Conservation (phyloP, 2,113 vertebrate species). For the Gracilinanus agilis region DNA sequence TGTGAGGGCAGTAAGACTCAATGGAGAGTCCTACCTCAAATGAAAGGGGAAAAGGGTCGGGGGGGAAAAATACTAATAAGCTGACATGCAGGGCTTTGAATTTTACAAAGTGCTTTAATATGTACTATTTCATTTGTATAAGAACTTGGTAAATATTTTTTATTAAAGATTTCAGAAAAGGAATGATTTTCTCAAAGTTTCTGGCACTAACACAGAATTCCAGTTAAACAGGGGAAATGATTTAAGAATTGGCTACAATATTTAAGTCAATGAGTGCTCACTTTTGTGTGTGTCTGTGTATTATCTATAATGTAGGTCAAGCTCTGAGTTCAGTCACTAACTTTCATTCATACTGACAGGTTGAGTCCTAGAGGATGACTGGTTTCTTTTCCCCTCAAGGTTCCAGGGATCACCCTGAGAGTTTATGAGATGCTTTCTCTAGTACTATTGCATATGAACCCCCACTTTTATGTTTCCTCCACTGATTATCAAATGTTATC, state of each 20-base stretch:
- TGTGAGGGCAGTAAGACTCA: neutral
- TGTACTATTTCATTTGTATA: neutral
- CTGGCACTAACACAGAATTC: constrained; percentile 9
- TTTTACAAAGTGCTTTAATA: neutral
- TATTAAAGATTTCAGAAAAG: neutral
- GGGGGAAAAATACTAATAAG: neutral
- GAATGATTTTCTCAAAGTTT: neutral
- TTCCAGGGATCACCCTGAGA: no score
- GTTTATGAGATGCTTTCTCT: no score
- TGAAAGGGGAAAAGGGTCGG: neutral
- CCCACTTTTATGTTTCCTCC: no score
- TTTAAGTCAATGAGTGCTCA: neutral
- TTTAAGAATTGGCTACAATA: neutral
- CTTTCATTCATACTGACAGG: neutral
- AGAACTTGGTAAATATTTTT: constrained; percentile 11
- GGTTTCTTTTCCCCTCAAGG: no score
- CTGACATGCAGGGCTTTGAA: neutral
- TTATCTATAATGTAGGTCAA: neutral
- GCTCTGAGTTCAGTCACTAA: neutral
- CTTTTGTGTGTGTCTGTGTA: neutral
- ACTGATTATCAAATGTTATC: no score
- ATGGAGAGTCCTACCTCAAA: constrained; percentile 6
- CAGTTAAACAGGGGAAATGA: neutral
- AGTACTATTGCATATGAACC: no score
- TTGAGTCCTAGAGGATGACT: neutral